A percentile compares a stretch with the other conserved stretches of the same genome.
phyloP scores from a whole-genome alignment of 2,888 invertebrate genomes.

The Eumerus sabulonum region DNA sequence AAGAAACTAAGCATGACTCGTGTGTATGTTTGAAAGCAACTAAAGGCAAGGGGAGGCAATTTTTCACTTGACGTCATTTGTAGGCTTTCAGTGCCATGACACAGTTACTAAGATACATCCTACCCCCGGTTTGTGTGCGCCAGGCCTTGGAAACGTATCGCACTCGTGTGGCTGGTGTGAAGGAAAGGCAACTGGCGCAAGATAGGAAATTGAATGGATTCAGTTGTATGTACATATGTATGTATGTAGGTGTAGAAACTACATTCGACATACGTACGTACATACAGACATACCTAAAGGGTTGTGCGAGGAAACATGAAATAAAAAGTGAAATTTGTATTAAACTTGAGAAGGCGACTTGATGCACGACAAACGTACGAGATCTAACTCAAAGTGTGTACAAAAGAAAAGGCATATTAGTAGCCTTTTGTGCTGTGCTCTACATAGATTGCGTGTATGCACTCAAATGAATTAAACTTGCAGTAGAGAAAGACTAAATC shows the following conservation, averaged over 20 bases:
- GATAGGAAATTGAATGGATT: constrained; percentile 22
- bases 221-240: too few species aligned
- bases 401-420: too few species aligned
- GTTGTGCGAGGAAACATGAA: constrained; percentile 23
- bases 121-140: background rate
- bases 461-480: background rate
- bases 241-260: too few species aligned
- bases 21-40: constrained; percentile 5
- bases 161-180: constrained; percentile 8
- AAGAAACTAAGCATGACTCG: background rate
- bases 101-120: constrained; percentile 8
- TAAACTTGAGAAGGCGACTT: constrained; percentile 20
- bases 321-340: constrained; percentile 33
- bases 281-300: background rate
- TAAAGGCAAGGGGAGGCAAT: constrained; percentile 12
- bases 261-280: background rate
- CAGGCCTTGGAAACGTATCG: constrained; percentile 8
- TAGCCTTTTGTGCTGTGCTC: too few species aligned
- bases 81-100: constrained; percentile 10
- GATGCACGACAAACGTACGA: constrained; percentile 3
- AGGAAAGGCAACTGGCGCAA: constrained; percentile 9
- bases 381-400: background rate
- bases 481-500: background rate
- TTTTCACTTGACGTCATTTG: constrained; percentile 31
- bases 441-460: too few species aligned